Conservation (phyloP, 2,113 vertebrate genomes). For the Orthochromis indermauri region DNA sequence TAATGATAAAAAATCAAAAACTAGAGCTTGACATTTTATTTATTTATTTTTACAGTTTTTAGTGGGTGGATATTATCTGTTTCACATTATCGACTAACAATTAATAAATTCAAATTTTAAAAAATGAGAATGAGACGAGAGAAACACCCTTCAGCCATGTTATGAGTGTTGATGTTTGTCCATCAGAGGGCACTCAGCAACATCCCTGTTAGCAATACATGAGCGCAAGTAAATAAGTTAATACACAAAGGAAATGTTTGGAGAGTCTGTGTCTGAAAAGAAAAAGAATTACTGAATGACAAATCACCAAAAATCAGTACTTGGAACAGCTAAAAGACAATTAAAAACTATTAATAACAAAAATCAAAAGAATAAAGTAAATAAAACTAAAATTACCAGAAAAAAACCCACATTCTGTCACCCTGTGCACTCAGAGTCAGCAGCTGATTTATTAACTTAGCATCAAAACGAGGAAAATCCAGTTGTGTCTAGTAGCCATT, state of each 20-base stretch:
- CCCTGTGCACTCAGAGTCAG: not conserved
- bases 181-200: not conserved
- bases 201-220: rapidly evolving
- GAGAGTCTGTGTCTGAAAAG: not conserved
- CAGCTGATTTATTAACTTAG: not conserved
- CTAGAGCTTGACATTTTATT: not conserved
- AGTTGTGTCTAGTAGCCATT: not conserved
- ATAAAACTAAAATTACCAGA: not conserved
- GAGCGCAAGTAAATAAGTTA: not conserved
- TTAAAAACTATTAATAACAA: not conserved
- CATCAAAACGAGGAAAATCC: rapidly evolving
- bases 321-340: not conserved
- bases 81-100: not conserved
- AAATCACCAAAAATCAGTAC: not conserved
- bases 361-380: not conserved
- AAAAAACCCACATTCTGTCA: rapidly evolving
- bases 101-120: not conserved
- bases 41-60: not conserved
- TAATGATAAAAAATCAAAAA: not conserved
- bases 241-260: not conserved
- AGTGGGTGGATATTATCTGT: not conserved
- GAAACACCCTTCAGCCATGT: not conserved
- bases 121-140: not conserved
- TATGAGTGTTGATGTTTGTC: not conserved
- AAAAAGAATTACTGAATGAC: not conserved